phyloP scores from a whole-genome alignment of 2,113 vertebrate species.

The Peromyscus maniculatus region DNA sequence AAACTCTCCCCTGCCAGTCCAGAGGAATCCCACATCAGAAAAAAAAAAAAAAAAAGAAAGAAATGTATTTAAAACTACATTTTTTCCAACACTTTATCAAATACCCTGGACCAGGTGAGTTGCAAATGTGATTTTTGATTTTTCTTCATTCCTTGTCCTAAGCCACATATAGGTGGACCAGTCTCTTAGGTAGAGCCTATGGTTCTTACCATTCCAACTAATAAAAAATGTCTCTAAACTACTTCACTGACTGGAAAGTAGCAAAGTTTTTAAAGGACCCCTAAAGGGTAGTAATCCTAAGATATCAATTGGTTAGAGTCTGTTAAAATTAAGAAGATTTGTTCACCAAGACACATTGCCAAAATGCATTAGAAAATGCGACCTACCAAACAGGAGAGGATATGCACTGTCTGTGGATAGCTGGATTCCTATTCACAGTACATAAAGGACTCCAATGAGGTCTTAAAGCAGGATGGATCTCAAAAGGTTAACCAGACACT shows the following conservation, averaged over 20 bases:
- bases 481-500: neutral
- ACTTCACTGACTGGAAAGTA: neutral
- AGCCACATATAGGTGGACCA: neutral
- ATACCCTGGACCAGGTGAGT: neutral
- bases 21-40: neutral
- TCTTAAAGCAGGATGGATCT: neutral
- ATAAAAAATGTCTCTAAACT: slow-evolving; percentile 4
- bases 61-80: neutral
- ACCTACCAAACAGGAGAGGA: neutral
- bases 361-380: neutral
- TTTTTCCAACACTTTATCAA: neutral
- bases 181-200: neutral
- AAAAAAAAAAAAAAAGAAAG: neutral
- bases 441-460: neutral
- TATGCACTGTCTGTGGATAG: neutral
- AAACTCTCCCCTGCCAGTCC: neutral
- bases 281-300: neutral
- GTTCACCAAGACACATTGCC: neutral
- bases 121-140: neutral
- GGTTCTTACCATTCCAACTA: neutral
- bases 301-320: neutral
- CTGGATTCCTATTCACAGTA: neutral
- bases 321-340: slow-evolving; percentile 11
- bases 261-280: neutral
- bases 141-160: neutral